Evolutionary conservation across 2,113 vertebrate genomes (phyloP).

Genomic region (Oreochromis niloticus): DNA sequence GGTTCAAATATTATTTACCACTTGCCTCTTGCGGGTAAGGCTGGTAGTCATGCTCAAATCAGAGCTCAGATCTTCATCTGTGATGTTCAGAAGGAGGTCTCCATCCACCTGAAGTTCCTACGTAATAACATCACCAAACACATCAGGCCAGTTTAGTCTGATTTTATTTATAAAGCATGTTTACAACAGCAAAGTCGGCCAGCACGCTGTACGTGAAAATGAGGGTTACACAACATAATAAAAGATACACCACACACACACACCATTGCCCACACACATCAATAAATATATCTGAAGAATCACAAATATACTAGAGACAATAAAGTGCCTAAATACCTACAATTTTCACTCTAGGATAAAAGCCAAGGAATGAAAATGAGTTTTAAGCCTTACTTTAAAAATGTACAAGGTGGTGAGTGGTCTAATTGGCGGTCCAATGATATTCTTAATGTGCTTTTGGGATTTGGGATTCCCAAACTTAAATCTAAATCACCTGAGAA

Average conservation of each 20-base stretch:
- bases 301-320: not conserved
- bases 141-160: not conserved
- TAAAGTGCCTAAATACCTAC: not conserved
- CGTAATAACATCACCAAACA: not conserved
- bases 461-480: too few species aligned
- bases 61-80: slow-evolving; percentile 79
- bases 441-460: not conserved
- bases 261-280: not conserved
- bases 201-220: not conserved
- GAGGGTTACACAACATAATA: not conserved
- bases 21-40: slow-evolving; percentile 86
- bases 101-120: slow-evolving; percentile 94
- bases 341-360: not conserved
- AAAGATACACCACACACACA: not conserved
- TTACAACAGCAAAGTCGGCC: not conserved
- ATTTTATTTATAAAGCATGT: not conserved
- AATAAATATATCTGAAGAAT: not conserved
- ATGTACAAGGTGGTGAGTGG: not conserved
- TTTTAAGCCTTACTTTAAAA: not conserved
- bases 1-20: not conserved
- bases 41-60: slow-evolving; percentile 85
- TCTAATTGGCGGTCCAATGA: not conserved
- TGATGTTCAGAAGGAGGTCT: slow-evolving; percentile 87
- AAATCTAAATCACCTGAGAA: not conserved
- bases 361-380: not conserved